Conservation (phyloP, 2,797 vertebrate genomes). For the Discoglossus pictus region DNA sequence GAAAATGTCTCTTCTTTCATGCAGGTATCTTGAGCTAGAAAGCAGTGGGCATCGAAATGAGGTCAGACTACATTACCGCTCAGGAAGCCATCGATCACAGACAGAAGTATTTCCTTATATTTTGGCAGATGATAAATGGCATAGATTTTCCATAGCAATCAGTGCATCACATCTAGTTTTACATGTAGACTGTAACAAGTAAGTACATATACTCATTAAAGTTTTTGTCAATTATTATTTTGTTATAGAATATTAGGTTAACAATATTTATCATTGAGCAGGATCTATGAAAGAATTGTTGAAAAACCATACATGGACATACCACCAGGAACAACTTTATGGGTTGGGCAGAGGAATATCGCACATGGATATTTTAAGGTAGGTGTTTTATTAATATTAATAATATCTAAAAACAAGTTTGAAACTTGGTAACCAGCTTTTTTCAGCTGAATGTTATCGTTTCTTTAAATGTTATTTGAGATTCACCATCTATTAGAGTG, state of each 20-base stretch:
- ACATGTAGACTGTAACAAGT: slow-evolving; percentile 96
- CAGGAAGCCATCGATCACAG: slow-evolving; percentile 82
- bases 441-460: no score
- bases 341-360: slow-evolving; percentile 93
- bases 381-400: no score
- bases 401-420: no score
- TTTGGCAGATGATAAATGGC: slow-evolving; percentile 95
- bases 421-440: no score
- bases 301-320: slow-evolving; percentile 89
- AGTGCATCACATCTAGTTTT: slow-evolving; percentile 93
- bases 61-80: slow-evolving; percentile 90
- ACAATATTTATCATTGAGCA: slow-evolving; percentile 54
- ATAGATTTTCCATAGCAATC: slow-evolving; percentile 90
- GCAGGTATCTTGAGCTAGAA: slow-evolving; percentile 92
- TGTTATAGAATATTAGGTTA: neutral
- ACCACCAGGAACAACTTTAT: slow-evolving; percentile 85
- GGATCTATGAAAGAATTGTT: slow-evolving; percentile 96
- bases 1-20: slow-evolving; percentile 35
- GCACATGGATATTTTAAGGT: slow-evolving; percentile 97
- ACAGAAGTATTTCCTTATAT: slow-evolving; percentile 95
- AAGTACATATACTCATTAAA: slow-evolving; percentile 55
- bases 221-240: neutral
- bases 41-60: slow-evolving; percentile 96
- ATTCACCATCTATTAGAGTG: no score
- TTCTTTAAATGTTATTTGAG: no score